Evolutionary conservation across 2,797 vertebrate species (phyloP).

Genomic region (Sebastes paucispinis): DNA sequence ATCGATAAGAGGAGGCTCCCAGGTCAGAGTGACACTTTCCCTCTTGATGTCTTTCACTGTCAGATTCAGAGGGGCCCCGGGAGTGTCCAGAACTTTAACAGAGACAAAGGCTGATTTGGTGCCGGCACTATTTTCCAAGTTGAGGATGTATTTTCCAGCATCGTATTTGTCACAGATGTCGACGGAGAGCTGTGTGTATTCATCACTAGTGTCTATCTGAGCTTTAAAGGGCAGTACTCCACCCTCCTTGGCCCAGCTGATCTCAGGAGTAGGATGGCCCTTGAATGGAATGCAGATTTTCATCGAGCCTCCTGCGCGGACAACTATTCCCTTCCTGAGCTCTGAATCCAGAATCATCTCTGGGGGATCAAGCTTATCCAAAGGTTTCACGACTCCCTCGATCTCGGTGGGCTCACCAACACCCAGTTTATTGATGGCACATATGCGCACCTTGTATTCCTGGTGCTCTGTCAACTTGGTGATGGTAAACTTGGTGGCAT

Average conservation of each 20-base stretch:
- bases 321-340: slow-evolving; percentile 93
- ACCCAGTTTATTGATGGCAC: slow-evolving; percentile 95
- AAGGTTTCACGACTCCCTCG: slow-evolving; percentile 90
- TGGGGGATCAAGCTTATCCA: slow-evolving; percentile 93
- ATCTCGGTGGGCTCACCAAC: slow-evolving; percentile 92
- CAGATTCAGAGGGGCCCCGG: slow-evolving; percentile 92
- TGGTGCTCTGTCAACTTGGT: slow-evolving; percentile 94
- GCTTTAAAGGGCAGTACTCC: slow-evolving; percentile 91
- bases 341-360: slow-evolving; percentile 96
- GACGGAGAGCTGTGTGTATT: slow-evolving; percentile 92
- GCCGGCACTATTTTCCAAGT: slow-evolving; percentile 94
- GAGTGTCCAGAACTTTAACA: slow-evolving; percentile 96
- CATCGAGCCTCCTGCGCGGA: slow-evolving; percentile 92
- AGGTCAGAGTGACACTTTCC: slow-evolving; percentile 88
- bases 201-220: slow-evolving; percentile 88
- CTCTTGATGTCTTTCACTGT: slow-evolving; percentile 93
- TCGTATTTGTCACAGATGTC: slow-evolving; percentile 96
- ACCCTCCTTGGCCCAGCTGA: slow-evolving; percentile 94
- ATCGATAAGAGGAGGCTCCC: slow-evolving; percentile 96
- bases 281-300: slow-evolving; percentile 95
- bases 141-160: slow-evolving; percentile 94
- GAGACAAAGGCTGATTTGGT: slow-evolving; percentile 96
- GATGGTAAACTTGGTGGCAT: slow-evolving; percentile 90
- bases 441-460: slow-evolving; percentile 95
- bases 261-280: slow-evolving; percentile 93